Conservation (phyloP, 2,113 vertebrate species). For the Pseudonaja textilis region DNA sequence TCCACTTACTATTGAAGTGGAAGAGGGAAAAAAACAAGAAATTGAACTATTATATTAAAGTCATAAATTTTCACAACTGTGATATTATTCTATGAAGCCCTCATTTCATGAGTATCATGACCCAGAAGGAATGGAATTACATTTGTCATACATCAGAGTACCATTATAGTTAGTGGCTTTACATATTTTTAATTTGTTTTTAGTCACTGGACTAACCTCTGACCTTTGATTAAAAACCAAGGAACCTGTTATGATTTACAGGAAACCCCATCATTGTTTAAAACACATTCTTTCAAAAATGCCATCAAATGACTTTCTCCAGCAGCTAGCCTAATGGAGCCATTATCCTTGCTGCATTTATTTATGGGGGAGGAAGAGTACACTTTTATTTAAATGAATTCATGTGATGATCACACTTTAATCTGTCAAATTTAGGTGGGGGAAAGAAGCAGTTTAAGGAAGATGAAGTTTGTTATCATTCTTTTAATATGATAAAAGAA, state of each 20-base stretch:
- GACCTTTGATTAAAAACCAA: neutral
- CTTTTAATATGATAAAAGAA: neutral
- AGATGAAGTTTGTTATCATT: neutral
- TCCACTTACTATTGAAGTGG: neutral
- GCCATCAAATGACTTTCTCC: neutral
- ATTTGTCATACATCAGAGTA: constrained; percentile 33
- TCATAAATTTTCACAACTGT: constrained; percentile 32
- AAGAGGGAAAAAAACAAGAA: constrained; percentile 1
- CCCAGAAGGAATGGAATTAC: constrained; percentile 31
- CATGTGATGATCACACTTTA: neutral
- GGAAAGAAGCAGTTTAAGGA: neutral
- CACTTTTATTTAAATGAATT: neutral
- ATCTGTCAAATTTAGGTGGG: too few species aligned
- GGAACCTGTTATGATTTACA: neutral
- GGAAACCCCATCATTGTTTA: constrained; percentile 15
- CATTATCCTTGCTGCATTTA: neutral
- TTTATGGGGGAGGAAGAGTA: neutral
- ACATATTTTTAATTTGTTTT: constrained; percentile 5
- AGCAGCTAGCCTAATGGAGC: neutral
- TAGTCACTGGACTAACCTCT: neutral
- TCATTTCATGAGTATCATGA: constrained; percentile 44
- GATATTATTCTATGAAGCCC: constrained; percentile 18
- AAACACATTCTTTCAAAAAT: constrained; percentile 10
- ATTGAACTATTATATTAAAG: constrained; percentile 40
- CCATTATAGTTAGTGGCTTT: constrained; percentile 37